Evolutionary conservation across 2,113 vertebrate species (phyloP).

Genomic region (Megaceryle torquata): DNA sequence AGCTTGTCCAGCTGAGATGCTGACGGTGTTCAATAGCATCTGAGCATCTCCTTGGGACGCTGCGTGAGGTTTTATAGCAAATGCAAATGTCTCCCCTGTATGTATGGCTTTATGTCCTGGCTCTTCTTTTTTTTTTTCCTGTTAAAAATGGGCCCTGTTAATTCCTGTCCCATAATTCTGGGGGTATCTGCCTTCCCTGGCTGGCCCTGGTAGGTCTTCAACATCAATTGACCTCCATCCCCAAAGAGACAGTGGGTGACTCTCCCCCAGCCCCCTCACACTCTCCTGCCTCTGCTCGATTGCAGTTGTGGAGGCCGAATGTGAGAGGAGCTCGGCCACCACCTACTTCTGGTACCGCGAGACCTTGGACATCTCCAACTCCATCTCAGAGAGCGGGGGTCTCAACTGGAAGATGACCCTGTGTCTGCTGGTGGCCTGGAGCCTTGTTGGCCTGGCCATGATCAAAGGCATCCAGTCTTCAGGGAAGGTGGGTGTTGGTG

Average conservation of each 20-base stretch:
- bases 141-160: not conserved
- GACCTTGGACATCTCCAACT: slow-evolving; percentile 92
- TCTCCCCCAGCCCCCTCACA: not conserved
- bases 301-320: slow-evolving; percentile 90
- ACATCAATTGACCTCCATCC: not conserved
- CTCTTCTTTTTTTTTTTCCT: not conserved
- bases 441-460: slow-evolving; percentile 91
- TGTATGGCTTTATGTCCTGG: not conserved
- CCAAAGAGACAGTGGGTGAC: not conserved
- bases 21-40: not conserved
- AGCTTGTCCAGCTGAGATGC: fast-evolving
- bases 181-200: not conserved
- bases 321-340: slow-evolving; percentile 95
- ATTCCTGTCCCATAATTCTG: not conserved
- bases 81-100: not conserved
- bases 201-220: not conserved
- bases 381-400: slow-evolving; percentile 89
- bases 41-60: not conserved
- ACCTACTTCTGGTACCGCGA: slow-evolving; percentile 99
- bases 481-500: slow-evolving; percentile 82
- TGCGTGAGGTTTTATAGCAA: not conserved
- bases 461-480: slow-evolving; percentile 99
- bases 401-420: slow-evolving; percentile 98
- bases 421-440: slow-evolving; percentile 91
- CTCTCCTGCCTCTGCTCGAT: not conserved